phyloP scores from a whole-genome alignment of 2,888 invertebrate genomes.

The Calliphora vomitoria region DNA sequence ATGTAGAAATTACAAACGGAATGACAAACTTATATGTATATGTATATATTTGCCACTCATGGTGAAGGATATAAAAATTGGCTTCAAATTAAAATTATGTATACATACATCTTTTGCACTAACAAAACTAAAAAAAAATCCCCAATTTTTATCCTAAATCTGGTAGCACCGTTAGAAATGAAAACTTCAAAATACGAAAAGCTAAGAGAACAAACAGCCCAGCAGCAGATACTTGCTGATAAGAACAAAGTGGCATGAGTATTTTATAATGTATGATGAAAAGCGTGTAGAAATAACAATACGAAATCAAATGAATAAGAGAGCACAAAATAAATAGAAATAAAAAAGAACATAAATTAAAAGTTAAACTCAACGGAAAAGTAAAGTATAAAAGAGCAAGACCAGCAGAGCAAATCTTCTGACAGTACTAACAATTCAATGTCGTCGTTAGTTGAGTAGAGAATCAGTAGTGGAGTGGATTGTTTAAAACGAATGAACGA shows the following conservation, averaged over 20 bases:
- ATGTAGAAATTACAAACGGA: too few species aligned
- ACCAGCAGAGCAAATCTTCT: slow-evolving; percentile 58
- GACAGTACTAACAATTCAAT: slow-evolving; percentile 70
- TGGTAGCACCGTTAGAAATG: slow-evolving; percentile 17
- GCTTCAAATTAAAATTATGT: too few species aligned
- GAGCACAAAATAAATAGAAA: slow-evolving; percentile 25
- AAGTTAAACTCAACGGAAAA: slow-evolving; percentile 22
- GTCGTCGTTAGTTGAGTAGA: slow-evolving; percentile 55
- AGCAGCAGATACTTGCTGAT: slow-evolving; percentile 33
- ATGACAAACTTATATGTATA: too few species aligned
- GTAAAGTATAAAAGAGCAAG: slow-evolving; percentile 62
- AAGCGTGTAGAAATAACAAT: slow-evolving; percentile 9
- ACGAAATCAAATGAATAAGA: slow-evolving; percentile 37
- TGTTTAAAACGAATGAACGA: slow-evolving; percentile 21
- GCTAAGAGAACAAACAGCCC: slow-evolving; percentile 3
- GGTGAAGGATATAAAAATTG: too few species aligned
- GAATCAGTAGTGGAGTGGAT: slow-evolving; percentile 33
- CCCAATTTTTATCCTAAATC: background rate
- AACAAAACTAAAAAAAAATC: too few species aligned
- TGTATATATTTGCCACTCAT: too few species aligned
- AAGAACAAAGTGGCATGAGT: slow-evolving; percentile 28
- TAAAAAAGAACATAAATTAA: slow-evolving; percentile 65
- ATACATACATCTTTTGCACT: too few species aligned
- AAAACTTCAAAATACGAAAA: slow-evolving; percentile 34
- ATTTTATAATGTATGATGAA: background rate